Percentiles rank a stretch among this genome's conserved stretches.
These are phyloP conservation scores for Entomobrya multifasciata DNA, from an alignment of 2,888 invertebrate species.

Conservation along the genomic window DNA sequence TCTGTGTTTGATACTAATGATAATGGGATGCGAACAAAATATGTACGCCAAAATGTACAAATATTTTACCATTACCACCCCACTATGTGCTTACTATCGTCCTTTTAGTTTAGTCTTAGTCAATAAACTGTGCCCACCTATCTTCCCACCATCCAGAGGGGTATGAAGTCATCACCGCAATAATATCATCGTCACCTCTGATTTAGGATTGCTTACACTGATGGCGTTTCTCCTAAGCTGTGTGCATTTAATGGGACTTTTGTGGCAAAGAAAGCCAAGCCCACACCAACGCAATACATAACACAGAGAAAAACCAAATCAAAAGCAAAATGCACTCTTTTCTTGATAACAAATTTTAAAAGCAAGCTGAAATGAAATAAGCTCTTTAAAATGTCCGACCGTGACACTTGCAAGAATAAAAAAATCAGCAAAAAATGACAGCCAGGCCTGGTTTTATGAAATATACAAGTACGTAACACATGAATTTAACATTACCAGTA, in stretches of 20 bases:
- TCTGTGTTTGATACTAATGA: neutral
- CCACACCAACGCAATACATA: no score
- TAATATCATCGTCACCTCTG: constrained; percentile 13
- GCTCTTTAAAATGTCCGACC: constrained; percentile 47
- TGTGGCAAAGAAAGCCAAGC: neutral
- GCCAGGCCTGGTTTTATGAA: no score
- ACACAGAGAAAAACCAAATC: neutral
- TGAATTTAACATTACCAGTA: no score
- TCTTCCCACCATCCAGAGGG: constrained; percentile 2
- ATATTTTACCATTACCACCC: neutral
- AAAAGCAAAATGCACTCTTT: neutral
- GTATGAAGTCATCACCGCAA: no score
- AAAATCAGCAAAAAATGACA: constrained; percentile 13
- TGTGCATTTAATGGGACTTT: constrained; percentile 7
- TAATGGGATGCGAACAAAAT: constrained; percentile 34
- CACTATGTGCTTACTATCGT: neutral
- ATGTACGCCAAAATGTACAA: no score
- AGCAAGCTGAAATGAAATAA: no score
- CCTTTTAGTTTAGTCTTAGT: constrained; percentile 7
- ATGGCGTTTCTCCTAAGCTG: neutral
- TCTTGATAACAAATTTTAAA: no score
- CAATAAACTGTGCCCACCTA: constrained; percentile 30
- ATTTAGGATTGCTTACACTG: neutral
- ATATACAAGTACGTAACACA: no score
- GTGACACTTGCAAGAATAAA: constrained; percentile 20